phyloP scores from a whole-genome alignment of 2,888 invertebrate genomes.

The Leuctra nigra region DNA sequence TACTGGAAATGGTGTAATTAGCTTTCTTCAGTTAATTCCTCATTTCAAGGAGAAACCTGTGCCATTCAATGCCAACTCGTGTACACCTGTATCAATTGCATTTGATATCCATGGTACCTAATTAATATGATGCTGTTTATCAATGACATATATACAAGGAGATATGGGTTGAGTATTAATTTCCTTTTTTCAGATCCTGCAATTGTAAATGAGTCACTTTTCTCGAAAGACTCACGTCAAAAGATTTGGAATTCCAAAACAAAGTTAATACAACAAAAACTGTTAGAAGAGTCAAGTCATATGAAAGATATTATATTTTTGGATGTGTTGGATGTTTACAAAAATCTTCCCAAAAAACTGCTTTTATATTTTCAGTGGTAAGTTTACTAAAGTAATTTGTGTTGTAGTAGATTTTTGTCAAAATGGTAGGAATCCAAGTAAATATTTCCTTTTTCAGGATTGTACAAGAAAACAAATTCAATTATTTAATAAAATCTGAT shows the following conservation, averaged over 20 bases:
- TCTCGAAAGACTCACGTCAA: conserved; percentile 19
- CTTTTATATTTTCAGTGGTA: conserved; percentile 31
- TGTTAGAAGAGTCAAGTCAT: conserved; percentile 27
- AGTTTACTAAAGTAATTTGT: conserved; percentile 9
- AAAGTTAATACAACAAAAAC: conserved; percentile 24
- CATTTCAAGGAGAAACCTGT: conserved; percentile 18
- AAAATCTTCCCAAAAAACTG: conserved; percentile 31
- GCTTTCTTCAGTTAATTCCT: conserved; percentile 21
- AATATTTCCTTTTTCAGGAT: conserved; percentile 28
- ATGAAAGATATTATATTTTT: conserved; percentile 31
- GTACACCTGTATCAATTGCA: conserved; percentile 21
- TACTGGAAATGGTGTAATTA: conserved; percentile 21
- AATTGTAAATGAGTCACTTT: conserved; percentile 18
- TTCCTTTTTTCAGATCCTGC: conserved; percentile 17
- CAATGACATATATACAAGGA: too few relatives aligned
- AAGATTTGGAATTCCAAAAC: conserved; percentile 27
- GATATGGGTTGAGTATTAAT: too few relatives aligned
- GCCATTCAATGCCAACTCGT: conserved; percentile 21
- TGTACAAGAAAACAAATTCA: conserved; percentile 23
- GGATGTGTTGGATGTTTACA: conserved; percentile 31
- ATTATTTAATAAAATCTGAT: conserved; percentile 33
- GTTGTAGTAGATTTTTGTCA: background rate
- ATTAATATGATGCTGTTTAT: too few relatives aligned
- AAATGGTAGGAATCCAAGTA: background rate
- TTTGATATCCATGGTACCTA: conserved; percentile 26